phyloP scores from a whole-genome alignment of 2,113 vertebrate species.

The Emydura subglobosa region DNA sequence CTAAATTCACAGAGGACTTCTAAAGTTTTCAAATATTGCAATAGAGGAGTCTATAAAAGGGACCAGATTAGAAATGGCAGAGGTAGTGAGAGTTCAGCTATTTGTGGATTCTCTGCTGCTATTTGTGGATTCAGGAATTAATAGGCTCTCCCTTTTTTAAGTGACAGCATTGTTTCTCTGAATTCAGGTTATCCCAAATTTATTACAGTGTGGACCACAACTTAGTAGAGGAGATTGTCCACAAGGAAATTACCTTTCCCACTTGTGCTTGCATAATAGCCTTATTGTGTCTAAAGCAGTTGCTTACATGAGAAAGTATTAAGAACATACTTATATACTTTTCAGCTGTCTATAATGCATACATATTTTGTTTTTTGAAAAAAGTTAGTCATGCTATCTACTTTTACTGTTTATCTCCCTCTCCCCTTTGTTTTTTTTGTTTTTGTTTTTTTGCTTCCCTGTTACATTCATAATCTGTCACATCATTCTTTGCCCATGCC shows the following conservation, averaged over 20 bases:
- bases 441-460: not conserved
- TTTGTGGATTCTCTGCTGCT: not conserved
- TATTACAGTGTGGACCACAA: not conserved
- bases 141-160: no score
- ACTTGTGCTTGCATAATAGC: not conserved
- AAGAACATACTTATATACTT: not conserved
- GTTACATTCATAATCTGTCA: not conserved
- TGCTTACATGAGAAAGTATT: not conserved
- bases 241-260: not conserved
- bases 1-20: not conserved
- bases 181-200: not conserved
- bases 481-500: not conserved
- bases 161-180: no score
- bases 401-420: not conserved
- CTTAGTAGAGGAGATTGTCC: not conserved
- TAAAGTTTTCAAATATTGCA: not conserved
- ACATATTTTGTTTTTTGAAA: not conserved
- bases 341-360: not conserved
- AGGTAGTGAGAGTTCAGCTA: not conserved
- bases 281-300: not conserved
- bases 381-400: not conserved
- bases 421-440: not conserved
- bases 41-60: not conserved
- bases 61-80: not conserved
- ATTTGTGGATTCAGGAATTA: not conserved